Evolutionary conservation across 2,888 invertebrate genomes (phyloP).

Genomic region (Thecophora atra): DNA sequence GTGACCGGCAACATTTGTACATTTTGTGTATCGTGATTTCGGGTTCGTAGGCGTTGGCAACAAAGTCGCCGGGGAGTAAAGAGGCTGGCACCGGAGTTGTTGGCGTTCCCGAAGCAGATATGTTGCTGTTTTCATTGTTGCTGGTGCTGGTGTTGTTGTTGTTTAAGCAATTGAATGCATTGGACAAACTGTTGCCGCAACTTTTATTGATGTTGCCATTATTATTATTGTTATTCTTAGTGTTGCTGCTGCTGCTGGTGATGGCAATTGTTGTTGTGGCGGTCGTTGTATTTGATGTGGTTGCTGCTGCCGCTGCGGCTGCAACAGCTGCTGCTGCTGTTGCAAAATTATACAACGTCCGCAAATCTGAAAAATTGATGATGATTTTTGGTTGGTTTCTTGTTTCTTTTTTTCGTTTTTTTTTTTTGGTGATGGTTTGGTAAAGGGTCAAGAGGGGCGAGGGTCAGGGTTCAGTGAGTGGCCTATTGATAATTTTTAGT

Average conservation of each 20-base stretch:
- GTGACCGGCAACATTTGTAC: constrained; percentile 62
- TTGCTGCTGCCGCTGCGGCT: constrained; percentile 49
- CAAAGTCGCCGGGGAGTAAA: constrained; percentile 21
- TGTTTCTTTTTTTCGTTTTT: constrained; percentile 45
- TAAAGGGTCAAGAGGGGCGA: background rate
- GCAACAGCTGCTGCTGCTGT: constrained; percentile 62
- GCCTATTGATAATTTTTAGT: constrained; percentile 34
- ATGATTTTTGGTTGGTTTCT: constrained; percentile 56
- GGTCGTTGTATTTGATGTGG: constrained; percentile 38
- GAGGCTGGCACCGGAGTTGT: constrained; percentile 27
- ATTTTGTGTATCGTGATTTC: constrained; percentile 64
- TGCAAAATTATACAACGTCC: constrained; percentile 65
- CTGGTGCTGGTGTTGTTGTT: constrained; percentile 17
- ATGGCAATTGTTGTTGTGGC: constrained; percentile 36
- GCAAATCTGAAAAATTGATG: constrained; percentile 66
- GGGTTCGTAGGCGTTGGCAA: constrained; percentile 57
- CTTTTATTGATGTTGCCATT: constrained; percentile 30
- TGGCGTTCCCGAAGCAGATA: background rate
- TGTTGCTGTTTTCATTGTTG: background rate
- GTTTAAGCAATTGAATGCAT: background rate
- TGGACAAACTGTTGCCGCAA: constrained; percentile 26
- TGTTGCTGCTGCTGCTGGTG: constrained; percentile 39
- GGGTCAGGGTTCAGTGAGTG: background rate
- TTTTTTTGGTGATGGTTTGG: too few species aligned
- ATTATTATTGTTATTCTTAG: constrained; percentile 33